phyloP scores from a whole-genome alignment of 2,888 invertebrate species.

The Aelia acuminata region DNA sequence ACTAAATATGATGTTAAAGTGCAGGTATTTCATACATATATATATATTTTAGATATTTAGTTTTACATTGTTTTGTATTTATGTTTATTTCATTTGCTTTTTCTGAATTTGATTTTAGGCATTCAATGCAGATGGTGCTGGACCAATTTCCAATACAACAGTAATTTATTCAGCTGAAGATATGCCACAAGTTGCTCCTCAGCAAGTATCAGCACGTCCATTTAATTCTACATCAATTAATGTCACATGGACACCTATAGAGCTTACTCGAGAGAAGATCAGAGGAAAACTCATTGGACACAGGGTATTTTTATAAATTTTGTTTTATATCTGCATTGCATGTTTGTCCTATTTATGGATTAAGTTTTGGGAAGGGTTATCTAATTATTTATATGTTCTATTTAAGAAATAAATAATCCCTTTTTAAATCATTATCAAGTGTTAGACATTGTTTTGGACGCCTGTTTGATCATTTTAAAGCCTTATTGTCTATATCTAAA shows the following conservation, averaged over 20 bases:
- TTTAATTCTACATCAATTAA: slow-evolving; percentile 94
- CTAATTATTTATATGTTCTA: too few species aligned
- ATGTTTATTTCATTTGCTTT: neutral
- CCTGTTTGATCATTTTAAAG: too few species aligned
- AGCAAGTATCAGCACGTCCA: slow-evolving; percentile 81
- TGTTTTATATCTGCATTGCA: neutral
- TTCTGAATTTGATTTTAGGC: slow-evolving; percentile 70
- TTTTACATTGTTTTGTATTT: neutral
- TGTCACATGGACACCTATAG: slow-evolving; percentile 91
- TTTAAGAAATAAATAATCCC: too few species aligned
- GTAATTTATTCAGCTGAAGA: slow-evolving; percentile 90
- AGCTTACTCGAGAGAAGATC: slow-evolving; percentile 85
- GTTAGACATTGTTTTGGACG: too few species aligned
- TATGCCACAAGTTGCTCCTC: slow-evolving; percentile 93
- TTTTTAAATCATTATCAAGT: too few species aligned
- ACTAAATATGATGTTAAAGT: slow-evolving; percentile 89
- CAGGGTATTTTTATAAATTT: slow-evolving; percentile 73
- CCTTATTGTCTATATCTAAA: too few species aligned
- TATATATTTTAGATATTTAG: neutral
- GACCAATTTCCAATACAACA: slow-evolving; percentile 83
- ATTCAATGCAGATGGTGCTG: slow-evolving; percentile 84
- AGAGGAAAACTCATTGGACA: slow-evolving; percentile 93
- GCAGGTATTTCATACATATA: slow-evolving; percentile 74
- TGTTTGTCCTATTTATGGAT: neutral
- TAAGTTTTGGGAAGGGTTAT: neutral